phyloP scores from a whole-genome alignment of 2,113 vertebrate species.

The Herpetotheres cachinnans region DNA sequence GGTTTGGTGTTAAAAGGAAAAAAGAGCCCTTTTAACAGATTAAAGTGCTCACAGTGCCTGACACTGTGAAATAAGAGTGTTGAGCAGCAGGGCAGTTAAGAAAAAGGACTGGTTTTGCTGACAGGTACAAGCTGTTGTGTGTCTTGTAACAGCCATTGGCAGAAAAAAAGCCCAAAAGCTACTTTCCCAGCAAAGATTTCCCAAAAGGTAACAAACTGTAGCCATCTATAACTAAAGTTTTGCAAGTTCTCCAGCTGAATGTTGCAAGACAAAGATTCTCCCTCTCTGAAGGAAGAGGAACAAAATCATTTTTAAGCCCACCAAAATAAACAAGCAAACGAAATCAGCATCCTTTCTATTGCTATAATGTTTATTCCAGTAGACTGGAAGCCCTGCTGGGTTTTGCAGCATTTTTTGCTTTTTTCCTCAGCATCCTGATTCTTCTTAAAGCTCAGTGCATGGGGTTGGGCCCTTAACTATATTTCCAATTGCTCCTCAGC shows the following conservation, averaged over 20 bases:
- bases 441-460: neutral
- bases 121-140: slow-evolving; percentile 39
- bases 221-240: neutral
- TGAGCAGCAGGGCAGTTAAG: slow-evolving; percentile 47
- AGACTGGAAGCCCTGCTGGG: neutral
- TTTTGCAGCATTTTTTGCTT: neutral
- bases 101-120: slow-evolving; percentile 37
- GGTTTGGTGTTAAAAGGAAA: slow-evolving; percentile 45
- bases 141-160: neutral
- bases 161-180: neutral
- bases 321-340: neutral
- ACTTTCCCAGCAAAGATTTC: neutral
- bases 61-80: slow-evolving; percentile 58
- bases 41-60: slow-evolving; percentile 65
- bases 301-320: neutral
- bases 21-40: slow-evolving; percentile 67
- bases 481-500: neutral
- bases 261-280: neutral
- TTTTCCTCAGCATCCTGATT: neutral
- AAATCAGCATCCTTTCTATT: neutral
- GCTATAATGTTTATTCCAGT: neutral
- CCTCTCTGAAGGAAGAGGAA: neutral
- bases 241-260: neutral
- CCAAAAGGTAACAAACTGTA: neutral
- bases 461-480: neutral